Percentiles rank a stretch among this genome's conserved stretches.
phyloP scores from a whole-genome alignment of 2,113 vertebrate species.

The Periophthalmodon schlosseri region DNA sequence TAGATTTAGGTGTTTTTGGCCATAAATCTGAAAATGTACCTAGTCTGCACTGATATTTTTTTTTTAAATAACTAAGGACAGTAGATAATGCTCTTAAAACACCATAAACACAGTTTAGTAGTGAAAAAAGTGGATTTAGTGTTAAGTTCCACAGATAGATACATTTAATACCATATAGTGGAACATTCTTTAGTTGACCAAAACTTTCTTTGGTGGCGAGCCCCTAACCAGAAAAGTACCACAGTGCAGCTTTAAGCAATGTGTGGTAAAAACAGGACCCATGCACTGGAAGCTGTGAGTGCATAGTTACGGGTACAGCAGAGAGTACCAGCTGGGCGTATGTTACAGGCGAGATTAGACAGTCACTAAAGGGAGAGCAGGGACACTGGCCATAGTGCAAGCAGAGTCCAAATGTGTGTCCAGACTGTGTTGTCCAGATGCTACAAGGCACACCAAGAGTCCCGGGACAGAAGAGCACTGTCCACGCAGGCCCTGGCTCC shows the following conservation, averaged over 20 bases:
- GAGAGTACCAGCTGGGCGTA: conserved; percentile 21
- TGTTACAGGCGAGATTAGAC: conserved; percentile 53
- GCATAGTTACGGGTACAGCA: conserved; percentile 69
- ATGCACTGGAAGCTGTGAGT: conserved; percentile 52
- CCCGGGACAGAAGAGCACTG: conserved; percentile 50
- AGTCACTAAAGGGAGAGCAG: conserved; percentile 15
- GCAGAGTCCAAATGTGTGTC: conserved; percentile 36
- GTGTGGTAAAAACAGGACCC: conserved; percentile 35
- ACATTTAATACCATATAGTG: too few relatives aligned
- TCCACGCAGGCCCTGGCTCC: conserved; percentile 21
- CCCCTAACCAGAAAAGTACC: too few relatives aligned
- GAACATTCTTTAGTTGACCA: too few relatives aligned
- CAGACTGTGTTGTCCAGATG: conserved; percentile 46
- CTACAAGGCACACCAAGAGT: conserved; percentile 71
- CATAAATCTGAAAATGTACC: too few relatives aligned
- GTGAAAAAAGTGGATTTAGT: too few relatives aligned
- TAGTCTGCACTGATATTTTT: too few relatives aligned
- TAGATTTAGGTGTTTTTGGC: too few relatives aligned
- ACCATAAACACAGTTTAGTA: too few relatives aligned
- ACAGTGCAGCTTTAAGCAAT: conserved; percentile 4
- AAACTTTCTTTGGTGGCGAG: too few relatives aligned
- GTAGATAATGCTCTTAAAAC: too few relatives aligned
- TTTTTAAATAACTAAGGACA: too few relatives aligned
- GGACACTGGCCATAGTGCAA: conserved; percentile 33
- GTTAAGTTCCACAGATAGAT: too few relatives aligned